Evolutionary conservation across 2,113 vertebrate species (phyloP), one percentile per base, ranked within the genome.

Genomic region (Symphodus melops): DNA sequence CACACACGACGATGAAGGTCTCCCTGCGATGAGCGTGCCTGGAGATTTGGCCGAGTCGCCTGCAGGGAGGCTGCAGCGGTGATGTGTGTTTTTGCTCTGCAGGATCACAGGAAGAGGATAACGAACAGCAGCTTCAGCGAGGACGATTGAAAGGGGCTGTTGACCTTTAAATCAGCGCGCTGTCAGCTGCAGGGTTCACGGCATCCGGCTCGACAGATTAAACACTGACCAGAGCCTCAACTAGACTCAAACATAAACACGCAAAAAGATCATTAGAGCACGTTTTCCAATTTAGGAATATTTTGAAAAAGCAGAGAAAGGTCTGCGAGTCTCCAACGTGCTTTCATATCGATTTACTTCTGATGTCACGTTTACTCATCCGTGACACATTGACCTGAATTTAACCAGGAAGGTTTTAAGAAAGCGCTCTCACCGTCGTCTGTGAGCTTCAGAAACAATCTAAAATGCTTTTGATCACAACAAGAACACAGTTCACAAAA

Each of bases 141-240:
- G 67, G 63, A 51, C 48, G 48, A 51, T n/a, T 1, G 5, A 73
- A 44, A 44, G 28, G 57, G 21, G 28, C 53, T 44, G 71, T 53
- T 68, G 71, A 70, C 33, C 72, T 75, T 68, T 55, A 69, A 67
- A 57, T 57, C 19, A 28, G 44, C 61, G 36, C 23, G 56, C 42
- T 57, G 52, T 70, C 66, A 54, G 60, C 36, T n/a, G 64, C 46
- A 48, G 64, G 61, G 44, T 39, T 53, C 33, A 33, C n/a, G 14
- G 59, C 59, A 13, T 14, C 37, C 51, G 49, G 36, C 23, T 65
- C 13, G 13, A 52, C 53, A 70, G 54, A 58, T 42, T 14, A 8
- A 66, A 75, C 60, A 54, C 54, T 75, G 4, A 49, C 54, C 54
- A 75, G 66, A 70, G 44, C 1, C 49, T 42, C 46, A 48, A 48